phyloP scores from a whole-genome alignment of 1,140 invertebrate genomes.

The Conopomorpha cramerella region DNA sequence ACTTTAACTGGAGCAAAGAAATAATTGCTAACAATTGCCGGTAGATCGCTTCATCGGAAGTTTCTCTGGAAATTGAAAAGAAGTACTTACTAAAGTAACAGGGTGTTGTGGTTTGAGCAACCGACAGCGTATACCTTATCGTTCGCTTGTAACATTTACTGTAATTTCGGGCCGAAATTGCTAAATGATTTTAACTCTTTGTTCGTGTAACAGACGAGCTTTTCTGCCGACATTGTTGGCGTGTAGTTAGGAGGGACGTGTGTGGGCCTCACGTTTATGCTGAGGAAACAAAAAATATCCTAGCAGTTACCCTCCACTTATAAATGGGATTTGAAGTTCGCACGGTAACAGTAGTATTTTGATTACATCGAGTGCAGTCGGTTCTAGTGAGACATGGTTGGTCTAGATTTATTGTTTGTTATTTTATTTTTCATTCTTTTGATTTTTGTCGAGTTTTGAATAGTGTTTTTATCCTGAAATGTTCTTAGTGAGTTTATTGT shows the following conservation, averaged over 20 bases:
- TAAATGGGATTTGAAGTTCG: slow-evolving; percentile 29
- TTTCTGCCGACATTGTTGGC: slow-evolving; percentile 18
- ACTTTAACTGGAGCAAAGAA: no score
- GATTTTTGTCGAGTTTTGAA: no score
- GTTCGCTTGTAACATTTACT: slow-evolving; percentile 17
- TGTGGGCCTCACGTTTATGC: slow-evolving; percentile 31
- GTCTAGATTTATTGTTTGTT: no score
- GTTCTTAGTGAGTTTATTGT: no score
- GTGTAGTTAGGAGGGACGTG: slow-evolving; percentile 21
- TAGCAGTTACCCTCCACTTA: slow-evolving; percentile 45
- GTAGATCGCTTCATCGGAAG: no score
- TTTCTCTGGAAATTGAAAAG: no score
- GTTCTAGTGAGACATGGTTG: slow-evolving; percentile 16
- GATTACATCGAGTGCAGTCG: slow-evolving; percentile 25
- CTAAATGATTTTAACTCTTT: slow-evolving; percentile 15
- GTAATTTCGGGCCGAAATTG: slow-evolving; percentile 26
- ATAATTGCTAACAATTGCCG: no score
- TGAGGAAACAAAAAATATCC: slow-evolving; percentile 43
- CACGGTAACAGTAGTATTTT: slow-evolving; percentile 34
- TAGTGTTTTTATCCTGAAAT: no score
- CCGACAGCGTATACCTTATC: no score
- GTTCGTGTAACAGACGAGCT: slow-evolving; percentile 17
- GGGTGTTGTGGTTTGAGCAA: no score
- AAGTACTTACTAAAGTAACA: no score
- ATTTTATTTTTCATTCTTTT: no score